Base-by-base conservation (phyloP, 2,113 vertebrate species). In the Tylochromis polylepis region DNA sequence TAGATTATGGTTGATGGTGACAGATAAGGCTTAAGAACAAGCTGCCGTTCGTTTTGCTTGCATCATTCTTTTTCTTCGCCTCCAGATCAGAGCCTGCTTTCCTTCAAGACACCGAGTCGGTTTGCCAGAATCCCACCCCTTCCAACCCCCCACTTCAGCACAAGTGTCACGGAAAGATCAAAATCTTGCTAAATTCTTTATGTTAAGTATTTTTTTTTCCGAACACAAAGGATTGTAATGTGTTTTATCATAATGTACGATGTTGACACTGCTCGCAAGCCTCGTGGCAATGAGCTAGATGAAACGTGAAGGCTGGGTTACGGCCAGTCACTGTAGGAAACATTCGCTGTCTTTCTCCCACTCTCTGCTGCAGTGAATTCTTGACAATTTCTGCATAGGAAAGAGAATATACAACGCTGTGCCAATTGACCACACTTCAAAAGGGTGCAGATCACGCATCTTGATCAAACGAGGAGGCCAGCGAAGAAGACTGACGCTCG, bases 341-440 rank as follows among this genome's bases (percentile, higher is more conserved):
- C 85, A 57, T 87, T 83, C 75, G 88, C 43, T 43, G 81, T 89
- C 87, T 92, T 88, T 85, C 75, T 59, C 83, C 79, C 85, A 83
- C 89, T 85, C 91, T 15, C 56, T 15, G 70, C 82, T 77, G 88
- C 91, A 84, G 77, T 88, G 88, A 84, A 91, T 86, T 85, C 89
- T 88, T 82, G 79, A 87, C 91, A 56, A 81, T 93, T 88, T 89
- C 84, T 87, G 81, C 78, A 67, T 53, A 72, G 89, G 81, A 85
- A 70, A 89, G 81, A 88, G 78, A 91, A 88, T 81, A 89, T 87
- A 86, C 86, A 89, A 85, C 70, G 31, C 84, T 79, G 81, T 65
- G 88, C 82, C 83, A 87, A 89, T 90, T 93, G 94, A 94, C 94
- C 93, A 87, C 88, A 85, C 88, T 90, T 92, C 88, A 89, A 93